Evolutionary conservation across 1,140 invertebrate genomes (phyloP), one percentile per base, ranked within the genome.

Genomic region (Wasmannia auropunctata): DNA sequence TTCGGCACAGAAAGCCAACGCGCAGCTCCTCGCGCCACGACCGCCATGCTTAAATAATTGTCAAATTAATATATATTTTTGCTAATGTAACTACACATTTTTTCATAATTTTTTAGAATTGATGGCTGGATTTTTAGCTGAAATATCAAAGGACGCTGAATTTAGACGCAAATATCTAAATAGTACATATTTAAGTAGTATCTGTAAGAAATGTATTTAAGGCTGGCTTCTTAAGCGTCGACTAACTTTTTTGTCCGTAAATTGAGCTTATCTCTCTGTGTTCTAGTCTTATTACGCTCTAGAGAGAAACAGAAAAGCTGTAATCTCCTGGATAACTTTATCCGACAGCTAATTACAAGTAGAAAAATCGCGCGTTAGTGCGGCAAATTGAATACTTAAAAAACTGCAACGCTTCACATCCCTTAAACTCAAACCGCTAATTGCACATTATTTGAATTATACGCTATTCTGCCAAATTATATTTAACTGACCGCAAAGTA

Each of bases 371-470:
- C 19, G 34, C 19, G 40, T 40, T 72, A 72, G 19, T 72, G 28
- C n/a, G 49, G 28, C 10, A 72, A 72, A 72, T 72, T 72, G 19
- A 51, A 72, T 72, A 72, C 10, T 72, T 72, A 72, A 72, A 70
- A n/a, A 54, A 72, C 31, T 54, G 11, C 28, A 72, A 54, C 46
- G 19, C n/a, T 72, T 72, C 11, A 28, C 37, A 37, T 22, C 28
- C 10, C 46, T 51, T 3, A 51, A 70, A 70, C 28, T 51, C 6
- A 51, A 70, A 70, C 28, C 25, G 8, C 19, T 34, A 72, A 54
- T 54, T 72, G n/a, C 19, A 22, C 19, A 37, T 72, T 72, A 54
- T 72, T 54, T 72, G 51, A 1, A 65, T 22, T 65, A 2, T 14
- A n/a, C n/a, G 46, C 19, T 14, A 54, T 34, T n/a, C 10, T 54